These are phyloP conservation scores for Ophion ellenae DNA, from an alignment of 2,888 invertebrate genomes.

Conservation along the genomic window DNA sequence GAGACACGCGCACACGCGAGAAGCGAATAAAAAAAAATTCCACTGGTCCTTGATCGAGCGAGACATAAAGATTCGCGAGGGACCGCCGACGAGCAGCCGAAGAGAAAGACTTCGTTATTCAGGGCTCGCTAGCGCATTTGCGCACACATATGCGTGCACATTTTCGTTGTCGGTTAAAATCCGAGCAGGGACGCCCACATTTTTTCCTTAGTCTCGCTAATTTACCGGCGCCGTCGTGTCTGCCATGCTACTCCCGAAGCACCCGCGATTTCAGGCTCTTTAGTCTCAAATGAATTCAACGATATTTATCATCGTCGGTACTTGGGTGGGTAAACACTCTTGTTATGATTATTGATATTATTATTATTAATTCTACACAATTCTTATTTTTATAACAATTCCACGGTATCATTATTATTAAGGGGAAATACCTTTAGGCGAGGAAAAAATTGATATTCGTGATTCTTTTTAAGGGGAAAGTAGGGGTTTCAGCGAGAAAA, in stretches of 20 bases:
- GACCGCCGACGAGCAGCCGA: not conserved
- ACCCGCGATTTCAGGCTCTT: not conserved
- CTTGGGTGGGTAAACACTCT: not conserved
- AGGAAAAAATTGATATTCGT: too few species aligned
- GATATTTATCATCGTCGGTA: not conserved
- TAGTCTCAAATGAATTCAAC: not conserved
- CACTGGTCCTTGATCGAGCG: slow-evolving; percentile 76
- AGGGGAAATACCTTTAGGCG: too few species aligned
- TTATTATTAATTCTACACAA: not conserved
- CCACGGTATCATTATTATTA: not conserved
- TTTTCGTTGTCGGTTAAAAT: slow-evolving; percentile 71
- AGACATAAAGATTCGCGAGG: slow-evolving; percentile 47
- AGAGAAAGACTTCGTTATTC: slow-evolving; percentile 41
- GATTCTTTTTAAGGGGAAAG: too few species aligned
- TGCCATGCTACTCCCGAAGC: not conserved
- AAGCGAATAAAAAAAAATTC: slow-evolving; percentile 67
- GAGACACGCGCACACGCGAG: slow-evolving; percentile 9
- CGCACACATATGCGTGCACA: slow-evolving; percentile 21
- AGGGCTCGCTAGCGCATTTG: slow-evolving; percentile 28
- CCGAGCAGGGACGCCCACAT: slow-evolving; percentile 71
- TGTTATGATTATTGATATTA: not conserved
- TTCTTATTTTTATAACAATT: not conserved
- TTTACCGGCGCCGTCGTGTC: not conserved
- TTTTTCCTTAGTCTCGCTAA: not conserved
- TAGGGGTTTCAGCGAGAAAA: too few species aligned